These are phyloP conservation scores for Eublepharis macularius DNA, from an alignment of 2,113 vertebrate genomes.

Conservation along the genomic window DNA sequence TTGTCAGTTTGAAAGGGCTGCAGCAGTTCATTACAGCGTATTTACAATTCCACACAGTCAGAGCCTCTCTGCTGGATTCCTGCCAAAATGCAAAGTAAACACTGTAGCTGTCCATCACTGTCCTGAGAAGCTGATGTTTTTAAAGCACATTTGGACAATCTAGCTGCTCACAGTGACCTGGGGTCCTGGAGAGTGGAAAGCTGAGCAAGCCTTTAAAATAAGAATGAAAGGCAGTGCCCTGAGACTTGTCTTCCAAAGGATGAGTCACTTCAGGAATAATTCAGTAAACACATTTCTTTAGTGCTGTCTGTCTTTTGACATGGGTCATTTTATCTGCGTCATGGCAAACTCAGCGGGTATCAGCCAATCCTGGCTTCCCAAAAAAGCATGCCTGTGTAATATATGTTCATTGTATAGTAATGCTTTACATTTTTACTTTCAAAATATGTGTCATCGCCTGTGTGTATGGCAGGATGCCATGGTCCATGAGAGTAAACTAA, in stretches of 20 bases:
- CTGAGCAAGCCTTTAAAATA: not conserved
- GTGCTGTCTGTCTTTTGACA: not conserved
- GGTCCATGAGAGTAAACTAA: too few species aligned
- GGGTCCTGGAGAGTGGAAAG: not conserved
- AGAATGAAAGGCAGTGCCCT: not conserved
- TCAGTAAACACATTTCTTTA: not conserved
- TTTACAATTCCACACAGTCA: constrained; percentile 5
- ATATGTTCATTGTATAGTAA: not conserved
- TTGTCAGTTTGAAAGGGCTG: constrained; percentile 4
- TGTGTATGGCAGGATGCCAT: too few species aligned
- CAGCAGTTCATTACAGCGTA: not conserved
- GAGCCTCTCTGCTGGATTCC: not conserved
- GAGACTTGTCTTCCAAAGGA: not conserved
- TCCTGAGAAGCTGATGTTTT: not conserved
- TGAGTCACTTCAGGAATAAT: not conserved
- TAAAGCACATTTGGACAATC: not conserved
- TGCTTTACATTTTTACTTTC: too few species aligned
- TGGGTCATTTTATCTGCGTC: not conserved
- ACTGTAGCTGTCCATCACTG: not conserved
- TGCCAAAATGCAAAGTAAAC: constrained; percentile 10
- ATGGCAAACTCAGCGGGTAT: not conserved
- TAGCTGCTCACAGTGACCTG: not conserved
- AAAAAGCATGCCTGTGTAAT: not conserved
- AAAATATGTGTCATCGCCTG: too few species aligned
- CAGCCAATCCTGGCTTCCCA: not conserved